Conservation (phyloP, 2,888 invertebrate species). For the Hydraecia micacea region DNA sequence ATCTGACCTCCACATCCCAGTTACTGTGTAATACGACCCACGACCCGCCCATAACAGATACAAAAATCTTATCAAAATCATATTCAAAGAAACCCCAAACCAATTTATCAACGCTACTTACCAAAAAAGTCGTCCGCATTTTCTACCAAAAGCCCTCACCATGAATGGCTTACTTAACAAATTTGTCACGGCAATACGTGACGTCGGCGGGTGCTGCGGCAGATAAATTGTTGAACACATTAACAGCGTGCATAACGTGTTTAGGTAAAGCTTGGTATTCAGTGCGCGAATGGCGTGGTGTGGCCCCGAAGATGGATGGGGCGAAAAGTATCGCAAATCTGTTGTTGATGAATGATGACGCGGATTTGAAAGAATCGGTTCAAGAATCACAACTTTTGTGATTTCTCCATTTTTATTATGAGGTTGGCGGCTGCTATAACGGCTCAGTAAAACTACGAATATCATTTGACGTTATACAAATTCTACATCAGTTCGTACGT, state of each 20-base stretch:
- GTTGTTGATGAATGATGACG: background rate
- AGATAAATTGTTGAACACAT: constrained; percentile 56
- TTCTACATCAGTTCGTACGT: no score
- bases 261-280: constrained; percentile 42
- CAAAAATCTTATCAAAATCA: background rate
- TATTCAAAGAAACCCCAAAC: background rate
- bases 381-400: no score
- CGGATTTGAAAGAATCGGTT: background rate
- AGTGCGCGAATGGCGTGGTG: constrained; percentile 5
- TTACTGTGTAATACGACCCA: background rate
- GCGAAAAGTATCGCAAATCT: background rate
- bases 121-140: constrained; percentile 3
- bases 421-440: no score
- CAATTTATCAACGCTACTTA: constrained; percentile 29
- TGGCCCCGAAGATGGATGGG: constrained; percentile 20
- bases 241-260: constrained; percentile 39
- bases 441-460: no score
- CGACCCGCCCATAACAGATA: background rate
- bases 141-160: background rate
- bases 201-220: constrained; percentile 40
- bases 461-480: no score
- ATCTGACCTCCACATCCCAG: background rate
- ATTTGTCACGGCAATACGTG: constrained; percentile 44
- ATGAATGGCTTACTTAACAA: constrained; percentile 36
- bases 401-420: no score